Conservation (phyloP, 2,888 invertebrate species). For the Mycalesis mineus region DNA sequence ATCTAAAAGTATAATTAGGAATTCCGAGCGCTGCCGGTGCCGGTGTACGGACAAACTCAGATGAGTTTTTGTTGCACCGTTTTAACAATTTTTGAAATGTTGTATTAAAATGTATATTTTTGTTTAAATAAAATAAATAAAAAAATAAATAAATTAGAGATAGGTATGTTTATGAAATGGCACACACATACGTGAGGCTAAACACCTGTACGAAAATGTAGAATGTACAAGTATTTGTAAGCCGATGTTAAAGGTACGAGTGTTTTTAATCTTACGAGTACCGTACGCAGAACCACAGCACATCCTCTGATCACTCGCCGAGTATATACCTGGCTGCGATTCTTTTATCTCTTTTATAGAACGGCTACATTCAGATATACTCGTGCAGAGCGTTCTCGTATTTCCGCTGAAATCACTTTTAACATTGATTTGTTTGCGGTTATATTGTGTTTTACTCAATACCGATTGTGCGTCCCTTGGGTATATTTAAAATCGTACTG, state of each 20-base stretch:
- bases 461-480: not conserved
- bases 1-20: too few species aligned
- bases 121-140: too few species aligned
- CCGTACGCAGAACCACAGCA: conserved; percentile 25
- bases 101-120: too few species aligned
- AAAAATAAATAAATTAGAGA: too few species aligned
- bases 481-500: conserved; percentile 8
- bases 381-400: not conserved
- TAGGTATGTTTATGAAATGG: too few species aligned
- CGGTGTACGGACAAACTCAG: too few species aligned
- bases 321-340: conserved; percentile 24
- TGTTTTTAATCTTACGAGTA: conserved; percentile 66
- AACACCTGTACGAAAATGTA: not conserved
- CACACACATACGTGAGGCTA: too few species aligned
- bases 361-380: conserved; percentile 5
- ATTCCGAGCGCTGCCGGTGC: too few species aligned
- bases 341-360: conserved; percentile 21
- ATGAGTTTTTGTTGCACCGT: too few species aligned
- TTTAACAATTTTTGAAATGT: too few species aligned
- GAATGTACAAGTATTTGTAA: not conserved
- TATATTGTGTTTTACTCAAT: not conserved
- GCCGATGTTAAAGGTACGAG: not conserved
- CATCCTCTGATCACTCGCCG: conserved; percentile 27
- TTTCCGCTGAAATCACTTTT: conserved; percentile 5
- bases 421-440: conserved; percentile 9